Evolutionary conservation across 2,888 invertebrate species (phyloP).

Genomic region (Vanessa cardui): DNA sequence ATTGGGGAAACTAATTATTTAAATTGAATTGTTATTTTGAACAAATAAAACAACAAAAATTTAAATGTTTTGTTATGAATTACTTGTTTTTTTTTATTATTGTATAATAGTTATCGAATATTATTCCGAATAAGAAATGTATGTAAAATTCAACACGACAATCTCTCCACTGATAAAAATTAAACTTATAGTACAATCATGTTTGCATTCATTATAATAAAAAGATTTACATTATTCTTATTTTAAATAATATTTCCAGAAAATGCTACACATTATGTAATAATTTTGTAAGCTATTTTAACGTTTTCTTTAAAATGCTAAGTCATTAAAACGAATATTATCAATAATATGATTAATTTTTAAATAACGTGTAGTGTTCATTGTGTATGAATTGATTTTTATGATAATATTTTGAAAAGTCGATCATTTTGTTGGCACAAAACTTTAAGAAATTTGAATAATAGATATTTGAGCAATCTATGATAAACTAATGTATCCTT

Average conservation of each 20-base stretch:
- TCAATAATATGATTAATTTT: conserved; percentile 20
- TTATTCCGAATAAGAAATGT: neutral
- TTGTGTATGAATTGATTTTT: conserved; percentile 23
- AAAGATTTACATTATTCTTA: neutral
- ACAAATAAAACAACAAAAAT: no score
- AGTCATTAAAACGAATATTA: conserved; percentile 34
- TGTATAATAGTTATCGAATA: neutral
- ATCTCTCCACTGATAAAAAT: neutral
- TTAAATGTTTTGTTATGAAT: no score
- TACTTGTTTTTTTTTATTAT: no score
- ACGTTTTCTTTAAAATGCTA: conserved; percentile 29
- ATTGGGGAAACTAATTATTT: no score
- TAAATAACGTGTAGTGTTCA: conserved; percentile 26
- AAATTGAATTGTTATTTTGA: no score
- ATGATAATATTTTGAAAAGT: conserved; percentile 19
- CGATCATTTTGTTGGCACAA: conserved; percentile 19
- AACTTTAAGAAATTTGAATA: neutral
- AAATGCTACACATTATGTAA: conserved; percentile 10
- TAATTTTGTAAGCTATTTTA: conserved; percentile 16
- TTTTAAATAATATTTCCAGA: conserved; percentile 4
- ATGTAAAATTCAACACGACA: neutral
- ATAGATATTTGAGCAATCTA: no score
- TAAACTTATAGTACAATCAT: conserved; percentile 63
- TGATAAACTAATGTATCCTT: no score
- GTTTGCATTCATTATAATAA: conserved; percentile 54